Evolutionary conservation across 2,113 vertebrate species (phyloP).

Genomic region (Oncorhynchus gorbuscha): DNA sequence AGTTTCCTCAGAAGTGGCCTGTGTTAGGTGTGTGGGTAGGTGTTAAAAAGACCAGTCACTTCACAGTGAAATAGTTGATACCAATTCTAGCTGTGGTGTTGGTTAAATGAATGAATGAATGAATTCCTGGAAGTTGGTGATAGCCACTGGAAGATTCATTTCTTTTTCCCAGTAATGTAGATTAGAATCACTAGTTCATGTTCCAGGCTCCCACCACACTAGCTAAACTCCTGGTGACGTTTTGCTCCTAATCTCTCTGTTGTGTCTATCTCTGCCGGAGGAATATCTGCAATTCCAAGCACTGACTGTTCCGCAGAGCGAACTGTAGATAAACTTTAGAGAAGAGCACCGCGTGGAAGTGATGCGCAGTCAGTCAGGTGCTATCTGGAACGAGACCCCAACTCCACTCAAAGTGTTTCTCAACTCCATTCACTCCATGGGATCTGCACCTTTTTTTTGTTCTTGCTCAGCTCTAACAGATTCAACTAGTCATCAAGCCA

Average conservation of each 20-base stretch:
- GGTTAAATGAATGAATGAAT: no score
- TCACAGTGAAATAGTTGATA: slow-evolving; percentile 11
- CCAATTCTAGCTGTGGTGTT: no score
- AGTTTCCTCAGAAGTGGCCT: slow-evolving; percentile 36
- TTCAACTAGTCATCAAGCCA: no score
- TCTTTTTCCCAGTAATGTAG: no score
- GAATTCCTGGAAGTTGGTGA: no score
- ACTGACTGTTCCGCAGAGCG: neutral
- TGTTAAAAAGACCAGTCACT: slow-evolving; percentile 21
- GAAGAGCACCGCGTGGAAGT: neutral
- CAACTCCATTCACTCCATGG: no score
- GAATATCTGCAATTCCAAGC: slow-evolving; percentile 29
- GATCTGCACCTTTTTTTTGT: no score
- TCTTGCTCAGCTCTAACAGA: no score
- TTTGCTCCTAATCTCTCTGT: slow-evolving; percentile 6
- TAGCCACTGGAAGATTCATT: no score
- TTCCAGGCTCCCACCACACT: slow-evolving; percentile 46
- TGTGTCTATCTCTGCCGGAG: slow-evolving; percentile 7
- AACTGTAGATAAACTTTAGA: neutral
- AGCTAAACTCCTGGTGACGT: neutral
- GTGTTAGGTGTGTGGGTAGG: slow-evolving; percentile 17
- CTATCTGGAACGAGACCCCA: neutral
- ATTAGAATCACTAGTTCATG: slow-evolving; percentile 25
- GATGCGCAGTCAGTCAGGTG: neutral
- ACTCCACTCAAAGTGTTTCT: neutral